Evolutionary conservation across 2,113 vertebrate genomes (phyloP).

Genomic region (Labeo catla): DNA sequence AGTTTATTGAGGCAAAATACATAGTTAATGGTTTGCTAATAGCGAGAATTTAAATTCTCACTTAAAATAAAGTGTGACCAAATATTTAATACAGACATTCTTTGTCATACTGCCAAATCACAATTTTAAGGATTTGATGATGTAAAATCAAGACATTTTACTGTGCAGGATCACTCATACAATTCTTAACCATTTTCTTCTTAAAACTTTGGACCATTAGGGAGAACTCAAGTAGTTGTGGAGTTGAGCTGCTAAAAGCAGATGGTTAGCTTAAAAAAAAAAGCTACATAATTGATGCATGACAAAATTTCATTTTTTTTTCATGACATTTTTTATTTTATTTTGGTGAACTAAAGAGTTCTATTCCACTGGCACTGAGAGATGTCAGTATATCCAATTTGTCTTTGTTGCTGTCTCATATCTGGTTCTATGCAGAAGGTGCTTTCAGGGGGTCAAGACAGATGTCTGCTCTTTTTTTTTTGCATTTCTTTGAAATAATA

Average conservation of each 20-base stretch:
- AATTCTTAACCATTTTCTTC: not conserved
- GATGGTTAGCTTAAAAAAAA: not conserved
- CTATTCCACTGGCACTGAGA: conserved; percentile 7
- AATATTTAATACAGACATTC: not conserved
- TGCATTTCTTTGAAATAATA: not conserved
- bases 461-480: not conserved
- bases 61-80: too few species aligned
- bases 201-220: not conserved
- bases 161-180: not conserved
- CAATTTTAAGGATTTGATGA: not conserved
- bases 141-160: not conserved
- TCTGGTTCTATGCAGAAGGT: not conserved
- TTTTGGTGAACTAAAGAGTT: not conserved
- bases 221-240: not conserved
- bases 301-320: not conserved
- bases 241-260: not conserved
- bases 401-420: conserved; percentile 29
- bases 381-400: conserved; percentile 29
- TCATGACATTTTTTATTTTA: too few species aligned
- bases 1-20: too few species aligned
- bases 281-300: not conserved
- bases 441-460: conserved; percentile 22
- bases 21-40: too few species aligned
- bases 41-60: too few species aligned
- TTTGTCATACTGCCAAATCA: not conserved